These are phyloP conservation scores for Hirtodrosophila trivittata DNA, from an alignment of 2,888 invertebrate genomes.

Conservation along the genomic window DNA sequence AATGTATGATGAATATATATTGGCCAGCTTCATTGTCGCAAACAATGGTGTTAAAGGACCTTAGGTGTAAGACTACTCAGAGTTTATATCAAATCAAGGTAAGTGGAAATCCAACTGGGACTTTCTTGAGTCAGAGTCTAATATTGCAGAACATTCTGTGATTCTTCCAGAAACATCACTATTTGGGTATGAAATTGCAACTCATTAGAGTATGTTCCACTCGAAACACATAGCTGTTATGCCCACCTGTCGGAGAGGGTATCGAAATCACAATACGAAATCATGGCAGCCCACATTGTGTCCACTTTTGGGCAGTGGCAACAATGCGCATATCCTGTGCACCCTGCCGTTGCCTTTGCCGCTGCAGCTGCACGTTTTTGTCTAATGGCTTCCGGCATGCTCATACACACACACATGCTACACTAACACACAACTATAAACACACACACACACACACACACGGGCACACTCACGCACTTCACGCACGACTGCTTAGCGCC, in stretches of 20 bases:
- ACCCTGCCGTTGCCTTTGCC: slow-evolving; percentile 26
- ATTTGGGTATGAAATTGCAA: too few species aligned
- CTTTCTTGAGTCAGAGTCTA: too few species aligned
- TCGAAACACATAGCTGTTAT: background rate
- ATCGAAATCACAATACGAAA: slow-evolving; percentile 34
- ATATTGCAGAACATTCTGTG: too few species aligned
- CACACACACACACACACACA: slow-evolving; percentile 8
- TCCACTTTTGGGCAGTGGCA: slow-evolving; percentile 72
- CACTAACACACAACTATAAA: slow-evolving; percentile 7
- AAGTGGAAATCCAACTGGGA: too few species aligned
- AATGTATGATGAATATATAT: too few species aligned
- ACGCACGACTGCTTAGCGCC: slow-evolving; percentile 74
- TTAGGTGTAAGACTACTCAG: too few species aligned
- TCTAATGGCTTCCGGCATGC: slow-evolving; percentile 76
- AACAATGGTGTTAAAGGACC: too few species aligned
- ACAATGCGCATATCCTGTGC: slow-evolving; percentile 73
- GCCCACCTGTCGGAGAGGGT: background rate
- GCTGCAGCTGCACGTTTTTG: slow-evolving; percentile 71
- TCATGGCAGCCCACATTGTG: slow-evolving; percentile 55
- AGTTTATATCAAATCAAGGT: too few species aligned
- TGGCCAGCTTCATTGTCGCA: too few species aligned
- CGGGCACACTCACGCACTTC: slow-evolving; percentile 56
- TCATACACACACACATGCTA: slow-evolving; percentile 18
- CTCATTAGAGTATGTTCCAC: background rate
- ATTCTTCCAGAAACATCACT: too few species aligned